Evolutionary conservation across 2,113 vertebrate genomes (phyloP).

Genomic region (Pleuronectes platessa): DNA sequence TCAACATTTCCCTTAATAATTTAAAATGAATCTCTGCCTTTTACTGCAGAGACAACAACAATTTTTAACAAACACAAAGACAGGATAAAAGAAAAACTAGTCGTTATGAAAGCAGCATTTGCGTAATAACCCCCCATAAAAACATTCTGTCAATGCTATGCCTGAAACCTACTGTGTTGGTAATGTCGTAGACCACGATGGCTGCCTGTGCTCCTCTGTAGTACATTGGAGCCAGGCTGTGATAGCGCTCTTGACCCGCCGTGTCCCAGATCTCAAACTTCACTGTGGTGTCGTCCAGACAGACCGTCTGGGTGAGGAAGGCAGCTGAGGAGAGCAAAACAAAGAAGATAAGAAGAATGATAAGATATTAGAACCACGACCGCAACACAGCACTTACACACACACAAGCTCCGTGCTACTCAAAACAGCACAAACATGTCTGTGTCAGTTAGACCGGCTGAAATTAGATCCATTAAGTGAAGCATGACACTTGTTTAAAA

Average conservation of each 20-base stretch:
- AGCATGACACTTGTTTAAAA: not conserved
- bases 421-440: not conserved
- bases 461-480: not conserved
- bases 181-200: constrained; percentile 98
- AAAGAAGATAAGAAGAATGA: not conserved
- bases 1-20: not conserved
- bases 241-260: constrained; percentile 95
- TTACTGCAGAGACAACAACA: not conserved
- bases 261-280: constrained; percentile 99
- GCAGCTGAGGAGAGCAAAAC: constrained; percentile 82
- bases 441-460: too few relatives aligned
- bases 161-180: constrained; percentile 87
- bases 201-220: constrained; percentile 96
- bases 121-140: not conserved
- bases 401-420: not conserved
- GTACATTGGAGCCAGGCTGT: constrained; percentile 98
- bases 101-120: not conserved
- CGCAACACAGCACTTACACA: not conserved
- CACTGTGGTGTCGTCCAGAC: constrained; percentile 96
- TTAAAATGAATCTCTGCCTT: not conserved
- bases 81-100: not conserved
- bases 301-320: constrained; percentile 96
- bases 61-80: not conserved
- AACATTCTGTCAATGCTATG: too few relatives aligned
- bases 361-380: not conserved